Evolutionary conservation across 1,140 invertebrate species (phyloP).

Genomic region (Drosophila nannoptera): DNA sequence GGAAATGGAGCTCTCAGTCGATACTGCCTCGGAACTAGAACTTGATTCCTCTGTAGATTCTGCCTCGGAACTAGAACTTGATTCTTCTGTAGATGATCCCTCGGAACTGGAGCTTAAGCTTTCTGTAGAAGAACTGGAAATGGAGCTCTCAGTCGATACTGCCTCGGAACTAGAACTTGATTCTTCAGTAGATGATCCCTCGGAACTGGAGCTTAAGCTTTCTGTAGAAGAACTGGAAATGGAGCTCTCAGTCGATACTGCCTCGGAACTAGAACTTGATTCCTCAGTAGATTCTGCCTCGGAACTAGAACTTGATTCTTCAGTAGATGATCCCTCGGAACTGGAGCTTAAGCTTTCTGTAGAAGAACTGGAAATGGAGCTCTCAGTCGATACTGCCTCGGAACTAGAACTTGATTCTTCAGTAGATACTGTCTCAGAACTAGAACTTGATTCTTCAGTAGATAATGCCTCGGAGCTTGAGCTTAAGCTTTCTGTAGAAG

Average conservation of each 20-base stretch:
- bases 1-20: background rate
- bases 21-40: background rate
- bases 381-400: constrained; percentile 6
- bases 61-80: background rate
- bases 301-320: background rate
- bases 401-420: background rate
- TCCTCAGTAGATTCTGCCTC: background rate
- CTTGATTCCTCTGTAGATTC: background rate
- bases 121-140: constrained; percentile 6
- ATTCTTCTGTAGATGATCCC: background rate
- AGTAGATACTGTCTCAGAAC: constrained; percentile 9
- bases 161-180: constrained; percentile 1
- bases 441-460: constrained; percentile 3
- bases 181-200: background rate
- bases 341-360: constrained; percentile 3
- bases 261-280: background rate
- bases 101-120: background rate
- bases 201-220: constrained; percentile 1
- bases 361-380: constrained; percentile 1
- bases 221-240: too few species aligned
- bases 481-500: background rate
- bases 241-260: too few species aligned
- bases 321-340: background rate
- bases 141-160: too few species aligned
- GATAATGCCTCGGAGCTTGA: background rate